phyloP scores from a whole-genome alignment of 2,113 vertebrate species.

The Herpetotheres cachinnans region DNA sequence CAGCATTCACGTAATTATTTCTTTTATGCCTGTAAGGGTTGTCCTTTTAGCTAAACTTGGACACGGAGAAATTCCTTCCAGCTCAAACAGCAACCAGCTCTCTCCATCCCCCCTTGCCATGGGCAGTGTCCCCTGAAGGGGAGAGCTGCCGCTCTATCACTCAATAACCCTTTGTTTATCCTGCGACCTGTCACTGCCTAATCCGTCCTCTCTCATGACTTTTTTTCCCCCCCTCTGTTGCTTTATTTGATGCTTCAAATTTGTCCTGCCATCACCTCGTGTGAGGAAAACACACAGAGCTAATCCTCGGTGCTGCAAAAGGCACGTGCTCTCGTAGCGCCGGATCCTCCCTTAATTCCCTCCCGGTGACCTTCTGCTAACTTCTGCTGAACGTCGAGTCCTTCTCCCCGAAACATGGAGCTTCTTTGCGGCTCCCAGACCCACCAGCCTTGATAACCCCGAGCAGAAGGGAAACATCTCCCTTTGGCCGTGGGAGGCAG shows the following conservation, averaged over 20 bases:
- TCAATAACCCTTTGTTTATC: not conserved
- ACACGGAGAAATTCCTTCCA: not conserved
- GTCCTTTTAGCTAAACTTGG: not conserved
- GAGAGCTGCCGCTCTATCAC: not conserved
- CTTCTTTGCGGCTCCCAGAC: not conserved
- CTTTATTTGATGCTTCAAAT: not conserved
- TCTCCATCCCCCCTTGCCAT: no score
- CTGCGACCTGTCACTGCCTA: not conserved
- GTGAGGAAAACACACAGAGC: not conserved
- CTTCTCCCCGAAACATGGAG: not conserved
- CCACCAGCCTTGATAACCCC: not conserved
- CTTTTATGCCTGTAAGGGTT: no score
- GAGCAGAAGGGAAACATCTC: not conserved
- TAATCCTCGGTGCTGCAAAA: not conserved
- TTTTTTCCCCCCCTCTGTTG: accelerated
- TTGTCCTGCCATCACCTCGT: not conserved
- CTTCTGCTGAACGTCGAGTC: not conserved
- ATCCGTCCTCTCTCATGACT: accelerated
- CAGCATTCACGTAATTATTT: not conserved
- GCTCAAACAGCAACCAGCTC: not conserved
- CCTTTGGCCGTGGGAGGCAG: not conserved
- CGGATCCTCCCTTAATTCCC: not conserved
- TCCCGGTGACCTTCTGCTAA: not conserved
- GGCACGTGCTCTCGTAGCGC: not conserved
- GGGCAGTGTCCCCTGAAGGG: not conserved